Evolutionary conservation across 2,888 invertebrate species (phyloP), one percentile per base, ranked within the genome.

Genomic region (Caenorhabditis imperialis): DNA sequence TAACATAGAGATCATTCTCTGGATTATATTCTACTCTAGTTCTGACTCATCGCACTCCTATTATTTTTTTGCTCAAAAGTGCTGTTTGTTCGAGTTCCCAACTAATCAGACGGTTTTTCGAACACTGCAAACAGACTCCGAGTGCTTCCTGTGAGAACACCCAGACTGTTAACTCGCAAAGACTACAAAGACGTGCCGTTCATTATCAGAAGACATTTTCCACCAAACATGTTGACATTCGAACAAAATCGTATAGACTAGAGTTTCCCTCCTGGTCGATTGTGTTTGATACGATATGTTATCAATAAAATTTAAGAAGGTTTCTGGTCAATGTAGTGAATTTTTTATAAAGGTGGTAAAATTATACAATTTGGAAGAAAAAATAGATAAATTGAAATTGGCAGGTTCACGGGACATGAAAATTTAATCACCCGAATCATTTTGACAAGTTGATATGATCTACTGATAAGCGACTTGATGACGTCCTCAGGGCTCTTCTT

Each of bases 81-180:
- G 14, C 12, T 48, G 30, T 30, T 48, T 48, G 48, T 10, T 48
- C 25, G 27, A 27, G 25, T 25, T 25, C 23, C 10, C 45, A 2
- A 8, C 25, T 27, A 30, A 30, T 33, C 30, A 54, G 62, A 54
- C 62, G 16, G 16, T 22, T 30, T 16, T 33, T 22, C 30, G 51
- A 53, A 51, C 50, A 42, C 33, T 20, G 51, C 61, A 61, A 61
- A 62, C 53, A 62, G 12, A n/a, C n/a, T 18, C 27, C 47, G 38
- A 18, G 33, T 8, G 12, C 6, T 18, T 3, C 1, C 20, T 50
- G 30, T 14, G n/a, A 57, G 57, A 58, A 58, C 58, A 47, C 58
- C 58, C 58, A 58, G 25, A n/a, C 12, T 16, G 58, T 14, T 45
- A 57, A 57, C 55, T 55, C 51, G 30, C 10, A 6, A 18, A 50